Evolutionary conservation across 2,888 invertebrate species (phyloP).

Genomic region (Nasonovia ribisnigri): DNA sequence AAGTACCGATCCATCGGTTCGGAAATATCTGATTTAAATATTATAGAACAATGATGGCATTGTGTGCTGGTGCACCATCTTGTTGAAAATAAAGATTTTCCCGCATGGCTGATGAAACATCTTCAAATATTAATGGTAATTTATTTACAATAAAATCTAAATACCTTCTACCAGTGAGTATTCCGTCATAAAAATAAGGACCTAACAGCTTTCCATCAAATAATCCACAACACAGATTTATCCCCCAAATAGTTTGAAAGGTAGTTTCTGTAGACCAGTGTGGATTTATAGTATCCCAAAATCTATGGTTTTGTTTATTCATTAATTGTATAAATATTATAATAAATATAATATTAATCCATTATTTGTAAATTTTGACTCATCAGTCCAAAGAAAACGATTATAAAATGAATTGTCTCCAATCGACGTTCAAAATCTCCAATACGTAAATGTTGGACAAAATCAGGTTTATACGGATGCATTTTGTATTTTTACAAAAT

Average conservation of each 20-base stretch:
- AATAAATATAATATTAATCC: no score
- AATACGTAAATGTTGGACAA: background rate
- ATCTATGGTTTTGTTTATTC: background rate
- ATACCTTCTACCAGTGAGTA: background rate
- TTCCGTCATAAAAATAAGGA: conserved; percentile 5
- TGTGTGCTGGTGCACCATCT: background rate
- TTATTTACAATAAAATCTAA: background rate
- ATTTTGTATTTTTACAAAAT: conserved; percentile 25
- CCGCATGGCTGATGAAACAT: background rate
- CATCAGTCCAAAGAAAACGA: background rate
- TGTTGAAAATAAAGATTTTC: background rate
- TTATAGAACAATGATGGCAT: conserved; percentile 5
- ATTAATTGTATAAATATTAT: no score
- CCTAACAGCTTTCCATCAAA: background rate
- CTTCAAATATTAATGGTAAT: background rate
- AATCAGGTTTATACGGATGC: background rate
- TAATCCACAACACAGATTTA: conserved; percentile 5
- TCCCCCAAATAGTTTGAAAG: conserved; percentile 9
- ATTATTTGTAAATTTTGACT: background rate
- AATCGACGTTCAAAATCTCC: background rate
- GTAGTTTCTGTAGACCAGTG: background rate
- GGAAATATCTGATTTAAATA: background rate
- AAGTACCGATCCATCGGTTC: background rate
- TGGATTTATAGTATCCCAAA: background rate
- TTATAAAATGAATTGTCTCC: background rate